Evolutionary conservation across 1,140 invertebrate species (phyloP).

Genomic region (Hyles vespertilio): DNA sequence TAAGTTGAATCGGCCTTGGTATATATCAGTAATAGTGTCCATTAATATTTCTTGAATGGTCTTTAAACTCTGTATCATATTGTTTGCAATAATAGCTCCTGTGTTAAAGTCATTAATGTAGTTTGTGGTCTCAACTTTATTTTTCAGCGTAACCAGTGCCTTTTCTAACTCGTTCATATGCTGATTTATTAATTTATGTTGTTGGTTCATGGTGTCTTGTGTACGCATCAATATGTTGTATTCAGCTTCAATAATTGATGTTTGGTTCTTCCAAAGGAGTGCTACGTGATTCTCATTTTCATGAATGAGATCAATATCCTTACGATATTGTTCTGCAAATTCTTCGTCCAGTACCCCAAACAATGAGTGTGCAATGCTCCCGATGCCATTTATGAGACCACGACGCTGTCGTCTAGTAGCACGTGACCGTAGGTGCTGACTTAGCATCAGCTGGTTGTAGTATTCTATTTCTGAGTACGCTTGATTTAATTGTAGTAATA

Average conservation of each 20-base stretch:
- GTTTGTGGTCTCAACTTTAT: not conserved
- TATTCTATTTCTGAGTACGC: not conserved
- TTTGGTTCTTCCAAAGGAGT: not conserved
- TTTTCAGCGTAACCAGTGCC: not conserved
- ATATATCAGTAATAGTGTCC: constrained; percentile 12
- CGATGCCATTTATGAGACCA: not conserved
- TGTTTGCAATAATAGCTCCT: not conserved
- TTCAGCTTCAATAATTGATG: not conserved
- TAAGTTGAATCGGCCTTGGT: constrained; percentile 14
- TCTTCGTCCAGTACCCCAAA: not conserved
- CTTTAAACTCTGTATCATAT: constrained; percentile 7
- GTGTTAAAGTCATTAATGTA: not conserved
- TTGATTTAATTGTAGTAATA: not conserved
- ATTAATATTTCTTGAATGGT: too few species aligned
- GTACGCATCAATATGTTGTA: not conserved
- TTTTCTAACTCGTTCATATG: not conserved
- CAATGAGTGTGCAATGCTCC: not conserved
- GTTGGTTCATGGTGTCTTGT: not conserved
- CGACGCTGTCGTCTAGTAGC: not conserved
- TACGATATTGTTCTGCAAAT: not conserved
- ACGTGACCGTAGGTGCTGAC: not conserved
- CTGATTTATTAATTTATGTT: not conserved
- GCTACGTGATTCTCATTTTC: not conserved
- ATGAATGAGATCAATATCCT: not conserved
- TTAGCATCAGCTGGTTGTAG: not conserved